Evolutionary conservation across 2,888 invertebrate genomes (phyloP), one percentile per base, ranked within the genome.

Genomic region (Drosophila kokeensis): DNA sequence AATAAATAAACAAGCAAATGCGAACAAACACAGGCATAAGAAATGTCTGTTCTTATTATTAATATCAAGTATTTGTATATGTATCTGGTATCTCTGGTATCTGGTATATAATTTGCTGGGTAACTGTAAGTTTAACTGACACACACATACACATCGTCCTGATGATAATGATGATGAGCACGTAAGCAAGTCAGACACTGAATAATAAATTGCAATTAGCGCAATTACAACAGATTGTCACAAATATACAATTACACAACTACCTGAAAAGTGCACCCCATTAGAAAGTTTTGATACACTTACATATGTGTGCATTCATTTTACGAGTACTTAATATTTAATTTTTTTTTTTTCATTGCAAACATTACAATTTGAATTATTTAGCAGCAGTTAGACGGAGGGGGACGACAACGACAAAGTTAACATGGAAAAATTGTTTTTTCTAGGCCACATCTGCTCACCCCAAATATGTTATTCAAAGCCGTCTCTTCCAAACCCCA

Each of bases 191-290:
- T 71, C 73, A 72, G 74, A 73, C 75, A 74, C 81, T 89, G 83
- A 88, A 89, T 89, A 89, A 89, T 89, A 81, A 78, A 89, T 87
- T 87, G 85, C 89, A 89, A 89, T 89, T 89, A 89, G 89, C 82
- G 77, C 87, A 89, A 89, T 89, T 88, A 88, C 90, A 88, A 79
- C 82, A 83, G 83, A 83, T 87, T 89, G 88, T 83, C 88, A 76
- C 87, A 84, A 77, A 86, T 58, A 79, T 69, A 71, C 54, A 58
- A 59, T 38, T 55, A 59, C 40, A 45, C 38, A 68, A 67, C 66
- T 69, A 73, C 60, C 55, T 72, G 55, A 32, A 48, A 45, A 21
- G 34, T 13, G 32, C 27, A 27, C 42, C 60, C 38, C 8, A 24
- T 6, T 1, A 50, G 2, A 57, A 63, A 70, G 34, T 66, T 75